Evolutionary conservation across 1,140 invertebrate species (phyloP).

Genomic region (Capitella teleta): DNA sequence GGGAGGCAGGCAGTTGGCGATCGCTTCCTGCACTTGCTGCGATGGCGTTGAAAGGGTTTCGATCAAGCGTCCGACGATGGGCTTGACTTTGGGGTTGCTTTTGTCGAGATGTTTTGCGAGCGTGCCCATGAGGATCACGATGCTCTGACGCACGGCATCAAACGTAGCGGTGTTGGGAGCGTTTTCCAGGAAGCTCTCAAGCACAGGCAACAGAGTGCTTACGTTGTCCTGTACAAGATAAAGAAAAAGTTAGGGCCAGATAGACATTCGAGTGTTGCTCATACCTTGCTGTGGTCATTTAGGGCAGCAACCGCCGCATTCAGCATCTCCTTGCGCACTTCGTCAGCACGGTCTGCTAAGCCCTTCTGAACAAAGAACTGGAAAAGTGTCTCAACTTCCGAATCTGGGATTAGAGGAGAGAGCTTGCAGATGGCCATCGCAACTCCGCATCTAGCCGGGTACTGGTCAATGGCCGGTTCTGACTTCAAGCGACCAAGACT

Average conservation of each 20-base stretch:
- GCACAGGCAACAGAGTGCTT: slow-evolving; percentile 77
- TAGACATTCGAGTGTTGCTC: not conserved
- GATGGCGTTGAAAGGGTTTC: slow-evolving; percentile 89
- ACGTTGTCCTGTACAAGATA: slow-evolving; percentile 67
- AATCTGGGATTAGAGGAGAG: slow-evolving; percentile 52
- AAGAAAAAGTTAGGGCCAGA: not conserved
- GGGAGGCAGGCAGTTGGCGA: slow-evolving; percentile 88
- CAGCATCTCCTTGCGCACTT: slow-evolving; percentile 80
- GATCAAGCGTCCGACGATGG: slow-evolving; percentile 82
- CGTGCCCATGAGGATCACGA: slow-evolving; percentile 93
- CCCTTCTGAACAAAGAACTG: slow-evolving; percentile 72
- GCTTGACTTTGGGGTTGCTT: slow-evolving; percentile 76
- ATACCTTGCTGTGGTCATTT: slow-evolving; percentile 77
- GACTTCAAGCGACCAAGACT: slow-evolving; percentile 80
- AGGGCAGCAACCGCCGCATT: slow-evolving; percentile 82
- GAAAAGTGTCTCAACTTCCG: slow-evolving; percentile 58
- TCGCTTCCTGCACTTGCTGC: slow-evolving; percentile 94
- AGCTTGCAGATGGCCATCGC: slow-evolving; percentile 49
- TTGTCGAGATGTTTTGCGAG: slow-evolving; percentile 88
- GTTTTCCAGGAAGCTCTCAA: slow-evolving; percentile 82
- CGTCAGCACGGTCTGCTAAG: slow-evolving; percentile 68
- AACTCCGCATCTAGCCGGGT: slow-evolving; percentile 75
- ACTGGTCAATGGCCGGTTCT: slow-evolving; percentile 67
- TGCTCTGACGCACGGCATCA: slow-evolving; percentile 85
- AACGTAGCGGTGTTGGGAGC: slow-evolving; percentile 73